phyloP scores from a whole-genome alignment of 2,888 invertebrate species.

The Sarcophaga variegata region DNA sequence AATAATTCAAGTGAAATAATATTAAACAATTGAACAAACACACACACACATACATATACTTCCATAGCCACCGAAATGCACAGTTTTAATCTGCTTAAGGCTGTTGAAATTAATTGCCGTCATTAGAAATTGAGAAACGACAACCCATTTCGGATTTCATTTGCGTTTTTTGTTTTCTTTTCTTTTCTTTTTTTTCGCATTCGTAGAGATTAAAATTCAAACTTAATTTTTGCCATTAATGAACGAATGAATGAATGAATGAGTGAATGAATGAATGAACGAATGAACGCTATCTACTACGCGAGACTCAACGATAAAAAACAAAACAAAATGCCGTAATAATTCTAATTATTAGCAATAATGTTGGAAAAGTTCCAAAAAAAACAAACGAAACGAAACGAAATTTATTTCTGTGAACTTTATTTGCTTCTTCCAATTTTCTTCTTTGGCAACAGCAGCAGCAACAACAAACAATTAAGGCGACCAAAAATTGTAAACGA shows the following conservation, averaged over 20 bases:
- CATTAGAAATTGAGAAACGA: conserved; percentile 26
- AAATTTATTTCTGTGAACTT: not conserved
- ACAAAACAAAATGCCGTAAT: not conserved
- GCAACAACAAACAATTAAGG: not conserved
- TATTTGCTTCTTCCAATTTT: not conserved
- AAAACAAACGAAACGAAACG: not conserved
- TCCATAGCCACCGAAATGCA: not conserved
- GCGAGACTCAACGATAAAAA: not conserved
- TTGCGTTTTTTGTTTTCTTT: not conserved
- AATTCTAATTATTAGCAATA: not conserved
- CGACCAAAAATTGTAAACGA: not conserved
- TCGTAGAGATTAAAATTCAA: not conserved
- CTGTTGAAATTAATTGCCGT: conserved; percentile 42
- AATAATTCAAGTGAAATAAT: no score
- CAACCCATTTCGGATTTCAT: not conserved
- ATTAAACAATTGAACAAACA: not conserved
- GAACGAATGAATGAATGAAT: not conserved
- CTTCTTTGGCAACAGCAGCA: not conserved
- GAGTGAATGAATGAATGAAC: not conserved
- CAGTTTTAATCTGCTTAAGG: conserved; percentile 31
- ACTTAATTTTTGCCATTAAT: not conserved
- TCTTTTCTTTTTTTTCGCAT: not conserved
- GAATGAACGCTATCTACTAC: not conserved
- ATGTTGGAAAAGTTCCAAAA: not conserved
- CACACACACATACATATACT: not conserved